Evolutionary conservation across 2,113 vertebrate genomes (phyloP).

Genomic region (Callopanchax toddi): DNA sequence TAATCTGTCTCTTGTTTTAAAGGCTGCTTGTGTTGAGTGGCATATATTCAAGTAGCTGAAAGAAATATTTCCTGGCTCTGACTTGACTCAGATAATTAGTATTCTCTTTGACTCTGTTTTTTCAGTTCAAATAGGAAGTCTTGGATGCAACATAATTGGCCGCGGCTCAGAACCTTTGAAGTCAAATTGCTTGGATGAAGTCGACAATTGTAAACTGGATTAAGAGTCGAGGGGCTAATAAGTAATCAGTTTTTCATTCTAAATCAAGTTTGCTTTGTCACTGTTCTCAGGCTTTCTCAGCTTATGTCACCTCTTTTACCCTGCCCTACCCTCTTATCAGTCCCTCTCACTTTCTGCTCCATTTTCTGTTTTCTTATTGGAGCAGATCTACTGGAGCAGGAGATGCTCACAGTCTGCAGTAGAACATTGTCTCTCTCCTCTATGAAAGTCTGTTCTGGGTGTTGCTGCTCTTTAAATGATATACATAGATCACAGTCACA

Average conservation of each 20-base stretch:
- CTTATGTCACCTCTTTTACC: slow-evolving; percentile 22
- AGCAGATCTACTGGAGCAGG: slow-evolving; percentile 22
- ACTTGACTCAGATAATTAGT: slow-evolving; percentile 63
- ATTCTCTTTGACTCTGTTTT: slow-evolving; percentile 66
- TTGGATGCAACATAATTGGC: slow-evolving; percentile 71
- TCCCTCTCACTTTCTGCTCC: slow-evolving; percentile 17
- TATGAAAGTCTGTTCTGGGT: slow-evolving; percentile 3
- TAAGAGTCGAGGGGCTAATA: slow-evolving; percentile 70
- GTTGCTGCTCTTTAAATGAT: slow-evolving; percentile 6
- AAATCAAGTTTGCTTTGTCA: slow-evolving; percentile 44
- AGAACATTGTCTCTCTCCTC: slow-evolving; percentile 9
- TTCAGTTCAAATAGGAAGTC: slow-evolving; percentile 57
- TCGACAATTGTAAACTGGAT: slow-evolving; percentile 73
- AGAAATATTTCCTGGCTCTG: slow-evolving; percentile 49
- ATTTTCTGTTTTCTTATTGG: slow-evolving; percentile 17
- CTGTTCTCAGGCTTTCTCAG: slow-evolving; percentile 29
- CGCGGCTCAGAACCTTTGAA: slow-evolving; percentile 72
- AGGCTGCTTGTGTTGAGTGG: slow-evolving; percentile 23
- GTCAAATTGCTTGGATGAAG: slow-evolving; percentile 74
- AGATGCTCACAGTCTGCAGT: slow-evolving; percentile 9
- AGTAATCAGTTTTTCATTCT: slow-evolving; percentile 60
- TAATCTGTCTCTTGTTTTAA: slow-evolving; percentile 7
- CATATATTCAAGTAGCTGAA: slow-evolving; percentile 53
- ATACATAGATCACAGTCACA: not conserved
- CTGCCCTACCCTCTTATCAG: slow-evolving; percentile 5